These are phyloP conservation scores for Periplaneta americana DNA, from an alignment of 1,140 invertebrate species.

Conservation along the genomic window DNA sequence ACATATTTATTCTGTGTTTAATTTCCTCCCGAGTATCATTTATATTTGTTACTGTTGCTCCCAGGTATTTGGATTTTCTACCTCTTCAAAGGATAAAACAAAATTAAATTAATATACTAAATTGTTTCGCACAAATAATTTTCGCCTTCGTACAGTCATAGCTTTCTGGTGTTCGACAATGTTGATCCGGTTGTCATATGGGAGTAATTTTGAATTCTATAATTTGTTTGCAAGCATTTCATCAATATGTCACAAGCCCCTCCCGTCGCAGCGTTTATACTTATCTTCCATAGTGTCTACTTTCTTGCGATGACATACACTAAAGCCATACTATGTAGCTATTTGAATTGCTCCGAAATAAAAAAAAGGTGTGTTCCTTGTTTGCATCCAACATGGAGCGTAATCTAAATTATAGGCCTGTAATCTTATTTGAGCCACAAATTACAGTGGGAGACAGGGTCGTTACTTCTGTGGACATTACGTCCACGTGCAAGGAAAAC, in stretches of 20 bases:
- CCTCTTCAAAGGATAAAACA: too few relatives aligned
- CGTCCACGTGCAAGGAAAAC: background rate
- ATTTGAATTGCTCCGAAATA: background rate
- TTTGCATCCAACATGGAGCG: background rate
- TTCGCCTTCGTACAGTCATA: too few relatives aligned
- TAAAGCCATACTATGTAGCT: background rate
- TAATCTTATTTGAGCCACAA: background rate
- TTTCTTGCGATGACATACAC: too few relatives aligned
- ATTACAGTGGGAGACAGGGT: background rate
- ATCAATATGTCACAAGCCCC: background rate
- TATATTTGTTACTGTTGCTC: too few relatives aligned
- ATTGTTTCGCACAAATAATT: too few relatives aligned
- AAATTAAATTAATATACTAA: too few relatives aligned
- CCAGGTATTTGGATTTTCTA: too few relatives aligned
- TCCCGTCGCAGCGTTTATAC: too few relatives aligned
- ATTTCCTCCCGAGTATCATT: too few relatives aligned
- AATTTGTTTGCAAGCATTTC: background rate
- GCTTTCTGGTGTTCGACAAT: background rate
- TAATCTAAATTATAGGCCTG: background rate
- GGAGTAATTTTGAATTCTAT: background rate
- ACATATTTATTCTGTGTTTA: too few relatives aligned
- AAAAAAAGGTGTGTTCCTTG: background rate
- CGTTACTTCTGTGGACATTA: background rate
- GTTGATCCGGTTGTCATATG: background rate
- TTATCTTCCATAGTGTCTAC: too few relatives aligned